A percentile compares a stretch with the other conserved stretches of the same genome.
These are phyloP conservation scores for Eucidaris tribuloides DNA, from an alignment of 35 echinoderm and acorn worm species.

Conservation along the genomic window DNA sequence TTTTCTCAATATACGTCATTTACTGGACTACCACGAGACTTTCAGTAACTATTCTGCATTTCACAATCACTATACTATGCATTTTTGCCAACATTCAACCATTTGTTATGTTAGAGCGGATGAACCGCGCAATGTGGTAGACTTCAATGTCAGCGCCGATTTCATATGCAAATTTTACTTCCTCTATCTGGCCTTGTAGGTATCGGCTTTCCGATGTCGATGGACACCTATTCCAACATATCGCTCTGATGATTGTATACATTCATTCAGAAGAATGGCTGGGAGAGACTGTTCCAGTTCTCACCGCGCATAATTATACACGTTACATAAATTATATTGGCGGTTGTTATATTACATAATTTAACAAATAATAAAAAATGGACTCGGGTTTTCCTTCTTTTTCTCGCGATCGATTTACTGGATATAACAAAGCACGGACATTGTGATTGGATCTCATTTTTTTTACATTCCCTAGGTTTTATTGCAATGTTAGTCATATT, in stretches of 20 bases:
- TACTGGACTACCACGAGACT: not conserved
- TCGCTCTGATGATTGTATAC: slow-evolving; percentile 10
- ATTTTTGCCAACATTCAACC: not conserved
- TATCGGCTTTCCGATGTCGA: slow-evolving; percentile 90
- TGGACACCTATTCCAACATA: slow-evolving; percentile 10
- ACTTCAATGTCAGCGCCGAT: slow-evolving; percentile 83
- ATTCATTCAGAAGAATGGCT: slow-evolving; percentile 22
- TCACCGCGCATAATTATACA: no score
- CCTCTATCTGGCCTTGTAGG: slow-evolving; percentile 99
- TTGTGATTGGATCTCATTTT: no score
- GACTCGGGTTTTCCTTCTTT: no score
- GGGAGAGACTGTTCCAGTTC: no score
- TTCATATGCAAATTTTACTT: slow-evolving; percentile 99
- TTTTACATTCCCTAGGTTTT: no score
- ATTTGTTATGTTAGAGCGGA: slow-evolving; percentile 20
- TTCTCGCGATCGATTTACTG: no score
- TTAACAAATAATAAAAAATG: no score
- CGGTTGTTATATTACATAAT: no score
- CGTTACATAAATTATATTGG: no score
- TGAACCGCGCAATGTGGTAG: slow-evolving; percentile 19
- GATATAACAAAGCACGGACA: no score
- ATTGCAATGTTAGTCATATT: no score
- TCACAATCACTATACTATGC: not conserved
- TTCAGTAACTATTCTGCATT: no score
- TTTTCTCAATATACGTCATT: not conserved